These are phyloP conservation scores for Macrosteles quadrilineatus DNA, from an alignment of 1,140 invertebrate genomes.

Conservation along the genomic window DNA sequence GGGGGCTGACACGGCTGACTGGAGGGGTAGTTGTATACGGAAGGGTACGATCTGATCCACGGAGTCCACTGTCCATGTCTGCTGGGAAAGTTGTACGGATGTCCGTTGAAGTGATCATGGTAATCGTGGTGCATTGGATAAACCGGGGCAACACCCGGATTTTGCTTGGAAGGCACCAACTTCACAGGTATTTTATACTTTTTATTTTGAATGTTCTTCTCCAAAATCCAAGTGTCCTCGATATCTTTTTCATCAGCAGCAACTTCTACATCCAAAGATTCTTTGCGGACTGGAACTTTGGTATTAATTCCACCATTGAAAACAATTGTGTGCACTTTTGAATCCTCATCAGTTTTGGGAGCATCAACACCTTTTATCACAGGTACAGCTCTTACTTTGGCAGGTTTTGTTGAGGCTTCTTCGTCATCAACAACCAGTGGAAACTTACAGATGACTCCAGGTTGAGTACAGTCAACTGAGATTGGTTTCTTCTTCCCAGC, in stretches of 20 bases:
- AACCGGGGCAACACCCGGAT: not conserved
- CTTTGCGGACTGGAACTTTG: not conserved
- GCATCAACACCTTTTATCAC: constrained; percentile 9
- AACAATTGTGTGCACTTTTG: too few relatives aligned
- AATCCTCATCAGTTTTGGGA: not conserved
- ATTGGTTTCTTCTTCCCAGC: constrained; percentile 14
- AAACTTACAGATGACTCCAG: constrained; percentile 23
- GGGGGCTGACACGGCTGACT: constrained; percentile 7
- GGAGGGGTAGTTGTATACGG: constrained; percentile 24
- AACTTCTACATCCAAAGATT: not conserved
- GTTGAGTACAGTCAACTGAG: constrained; percentile 13
- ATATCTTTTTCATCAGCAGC: not conserved
- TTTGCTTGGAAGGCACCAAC: not conserved
- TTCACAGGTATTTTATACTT: constrained; percentile 6
- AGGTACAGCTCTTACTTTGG: not conserved
- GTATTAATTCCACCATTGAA: too few relatives aligned
- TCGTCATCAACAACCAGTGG: not conserved
- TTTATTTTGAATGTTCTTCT: constrained; percentile 13
- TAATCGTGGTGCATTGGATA: constrained; percentile 16
- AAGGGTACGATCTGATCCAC: constrained; percentile 14
- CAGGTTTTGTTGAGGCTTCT: not conserved
- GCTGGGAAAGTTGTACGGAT: not conserved
- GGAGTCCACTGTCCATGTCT: constrained; percentile 7
- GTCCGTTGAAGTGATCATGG: constrained; percentile 21
- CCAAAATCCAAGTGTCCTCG: constrained; percentile 12